Evolutionary conservation across 2,797 vertebrate genomes (phyloP), one percentile per base, ranked within the genome.

Genomic region (Bryconaethiops microstoma): DNA sequence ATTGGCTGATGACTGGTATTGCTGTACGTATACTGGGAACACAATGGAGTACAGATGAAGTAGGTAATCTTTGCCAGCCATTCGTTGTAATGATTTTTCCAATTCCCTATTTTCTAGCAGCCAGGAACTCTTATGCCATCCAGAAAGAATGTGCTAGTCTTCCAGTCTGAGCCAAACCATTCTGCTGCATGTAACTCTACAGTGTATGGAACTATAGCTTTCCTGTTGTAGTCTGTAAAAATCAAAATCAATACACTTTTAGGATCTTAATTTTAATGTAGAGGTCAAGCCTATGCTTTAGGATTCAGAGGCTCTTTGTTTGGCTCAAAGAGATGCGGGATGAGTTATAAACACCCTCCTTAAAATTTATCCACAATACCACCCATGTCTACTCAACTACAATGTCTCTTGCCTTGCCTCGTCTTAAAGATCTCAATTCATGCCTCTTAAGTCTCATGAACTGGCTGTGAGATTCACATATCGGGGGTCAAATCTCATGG

Each of bases 91-190:
- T 70, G 73, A 81, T 76, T 81, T 93, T 93, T 92, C 92, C 91
- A 78, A 88, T 87, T 88, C 89, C 81, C 74, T 42, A 62, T 74
- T 59, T 69, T 64, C 23, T 12, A 25, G 14, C 1, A 14, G 21
- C 69, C 93, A 92, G 90, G 90, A 93, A 90, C 87, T 90, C 86
- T 93, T 90, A 94, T 94, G 90, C 90, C 91, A 94, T 94, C 83
- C 76, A 29, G 54, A 86, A 93, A 87, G 92, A 94, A 94, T 95
- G 92, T 90, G 87, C 81, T 88, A 87, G 81, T 85, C 87, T 84
- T 88, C 86, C 82, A 88, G 85, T 88, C 86, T 84, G 83, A 78
- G 77, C 83, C 78, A 81, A 79, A 54, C 65, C 7, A 25, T 76
- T 62, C 57, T 60, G 55, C 60, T 83, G 29, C 74, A 82, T 83